Evolutionary conservation across 30 jellyfish, hydroid and myxozoan species (phyloP).

Genomic region (Cassiopea andromeda): DNA sequence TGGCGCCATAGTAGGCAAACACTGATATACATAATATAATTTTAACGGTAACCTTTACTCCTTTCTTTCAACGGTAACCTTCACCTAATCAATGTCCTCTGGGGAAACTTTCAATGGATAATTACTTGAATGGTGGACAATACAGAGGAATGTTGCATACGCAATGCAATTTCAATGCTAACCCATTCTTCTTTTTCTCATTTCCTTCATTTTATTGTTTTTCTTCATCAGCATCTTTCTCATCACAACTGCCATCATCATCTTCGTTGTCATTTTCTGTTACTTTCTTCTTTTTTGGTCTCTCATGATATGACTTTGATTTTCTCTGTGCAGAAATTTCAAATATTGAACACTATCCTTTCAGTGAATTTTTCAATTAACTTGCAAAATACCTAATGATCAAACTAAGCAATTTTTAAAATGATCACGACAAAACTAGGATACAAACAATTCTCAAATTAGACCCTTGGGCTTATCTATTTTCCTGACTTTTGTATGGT

Average conservation of each 20-base stretch:
- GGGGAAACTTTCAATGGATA: no score
- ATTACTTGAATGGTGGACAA: no score
- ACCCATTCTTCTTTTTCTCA: constrained; percentile 1
- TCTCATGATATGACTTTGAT: constrained; percentile 8
- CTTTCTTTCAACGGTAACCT: not conserved
- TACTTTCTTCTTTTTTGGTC: constrained; percentile 33
- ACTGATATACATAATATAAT: not conserved
- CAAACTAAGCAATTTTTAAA: no score
- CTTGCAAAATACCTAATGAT: no score
- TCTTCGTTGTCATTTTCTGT: constrained; percentile 6
- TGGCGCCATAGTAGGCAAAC: no score
- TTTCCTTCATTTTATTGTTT: constrained; percentile 19
- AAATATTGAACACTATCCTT: not conserved
- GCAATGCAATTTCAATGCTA: not conserved
- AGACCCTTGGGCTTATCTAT: no score
- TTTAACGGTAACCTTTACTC: not conserved
- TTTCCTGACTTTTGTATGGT: no score
- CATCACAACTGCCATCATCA: constrained; percentile 18
- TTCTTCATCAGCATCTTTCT: constrained; percentile 22
- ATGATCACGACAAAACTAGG: no score
- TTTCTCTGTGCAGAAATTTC: constrained; percentile 2
- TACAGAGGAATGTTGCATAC: no score
- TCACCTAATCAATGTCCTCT: no score
- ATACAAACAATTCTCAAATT: no score
- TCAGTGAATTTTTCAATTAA: no score